Base-by-base conservation (phyloP, 2,888 invertebrate species). In the Lycia hirtaria region DNA sequence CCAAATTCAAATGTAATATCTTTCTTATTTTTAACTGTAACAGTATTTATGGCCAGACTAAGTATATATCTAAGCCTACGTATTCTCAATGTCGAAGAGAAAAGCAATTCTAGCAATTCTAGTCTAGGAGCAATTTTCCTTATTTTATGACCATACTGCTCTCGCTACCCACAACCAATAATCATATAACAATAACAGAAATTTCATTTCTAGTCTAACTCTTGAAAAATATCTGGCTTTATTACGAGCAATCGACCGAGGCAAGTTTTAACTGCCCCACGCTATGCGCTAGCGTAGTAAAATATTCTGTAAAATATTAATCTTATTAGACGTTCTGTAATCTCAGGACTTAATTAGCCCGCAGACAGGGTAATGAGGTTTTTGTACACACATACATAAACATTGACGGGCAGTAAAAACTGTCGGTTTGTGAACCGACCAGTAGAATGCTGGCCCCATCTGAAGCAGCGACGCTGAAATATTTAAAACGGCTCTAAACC, bases 401-500 rank as follows among this genome's bases (percentile, higher is more conserved):
- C 71, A 69, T 70, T 67, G 71, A 56, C 56, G 58, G 58, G 56
- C 49, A 66, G 73, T 80, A 77, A 77, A 78, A 68, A 52, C 44
- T 58, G 55, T 62, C 60, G 59, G 50, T 75, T 73, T 72, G 67
- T 70, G 53, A 70, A 62, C 68, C n/a, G n/a, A 67, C 73, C 64
- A 72, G 65, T 63, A 52, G 63, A 67, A 65, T 52, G 65, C 51
- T 63, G 58, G 59, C 61, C 57, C 62, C 64, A 53, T 69, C 56
- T 63, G 67, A 78, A 79, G 73, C 70, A 75, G 68, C 65, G 69
- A 60, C 60, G 67, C 65, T 67, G 67, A 74, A 73, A 76, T 75
- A 75, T 76, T 78, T 80, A 80, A 81, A 80, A 62, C 55, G 57
- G 52, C 67, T 68, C 70, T 76, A 78, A 73, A 75, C 50, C 63